These are phyloP conservation scores for Eriosoma lanigerum DNA, from an alignment of 1,140 invertebrate species.

Conservation along the genomic window DNA sequence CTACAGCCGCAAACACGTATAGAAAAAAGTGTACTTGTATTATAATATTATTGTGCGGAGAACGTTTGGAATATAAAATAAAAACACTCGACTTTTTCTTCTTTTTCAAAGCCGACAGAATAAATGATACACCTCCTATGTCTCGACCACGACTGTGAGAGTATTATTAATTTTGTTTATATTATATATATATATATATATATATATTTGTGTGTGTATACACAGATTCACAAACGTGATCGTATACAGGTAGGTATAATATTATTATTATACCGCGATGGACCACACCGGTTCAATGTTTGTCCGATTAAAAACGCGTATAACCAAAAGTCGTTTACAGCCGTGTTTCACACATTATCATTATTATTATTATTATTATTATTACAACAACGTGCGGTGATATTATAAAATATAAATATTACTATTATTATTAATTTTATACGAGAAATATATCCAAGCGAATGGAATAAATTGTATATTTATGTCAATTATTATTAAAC, in stretches of 20 bases:
- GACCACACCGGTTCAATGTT: conserved; percentile 32
- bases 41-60: not conserved
- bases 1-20: not conserved
- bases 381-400: not conserved
- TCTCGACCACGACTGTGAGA: not conserved
- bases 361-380: too few relatives aligned
- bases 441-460: not conserved
- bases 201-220: not conserved
- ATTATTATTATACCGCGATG: too few relatives aligned
- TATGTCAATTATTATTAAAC: too few relatives aligned
- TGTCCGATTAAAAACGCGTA: conserved; percentile 38
- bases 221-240: not conserved
- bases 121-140: conserved; percentile 31
- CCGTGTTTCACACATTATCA: conserved; percentile 31
- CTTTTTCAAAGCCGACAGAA: not conserved
- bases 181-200: not conserved
- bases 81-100: conserved; percentile 8
- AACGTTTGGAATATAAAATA: not conserved
- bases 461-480: not conserved
- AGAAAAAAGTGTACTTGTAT: not conserved
- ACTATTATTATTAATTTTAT: too few relatives aligned
- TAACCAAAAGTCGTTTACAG: conserved; percentile 17
- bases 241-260: not conserved
- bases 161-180: conserved; percentile 33
- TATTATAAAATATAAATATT: too few relatives aligned